Evolutionary conservation across 1,140 invertebrate genomes (phyloP).

Genomic region (Pararge aegeria): DNA sequence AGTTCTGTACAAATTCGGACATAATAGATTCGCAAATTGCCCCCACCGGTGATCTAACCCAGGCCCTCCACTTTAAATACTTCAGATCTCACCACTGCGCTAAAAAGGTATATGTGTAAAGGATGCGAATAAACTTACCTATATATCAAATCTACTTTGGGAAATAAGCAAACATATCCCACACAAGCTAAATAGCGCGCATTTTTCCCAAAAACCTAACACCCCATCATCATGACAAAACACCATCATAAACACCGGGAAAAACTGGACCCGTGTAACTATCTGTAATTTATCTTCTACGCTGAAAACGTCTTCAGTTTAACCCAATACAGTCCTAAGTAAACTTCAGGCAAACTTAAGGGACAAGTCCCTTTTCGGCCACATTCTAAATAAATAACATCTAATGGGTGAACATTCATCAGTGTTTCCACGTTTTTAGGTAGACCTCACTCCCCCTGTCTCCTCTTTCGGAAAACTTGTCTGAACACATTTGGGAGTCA

Average conservation of each 20-base stretch:
- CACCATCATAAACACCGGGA: slow-evolving; percentile 62
- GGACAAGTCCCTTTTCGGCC: slow-evolving; percentile 68
- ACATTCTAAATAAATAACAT: slow-evolving; percentile 81
- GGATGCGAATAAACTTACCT: background rate
- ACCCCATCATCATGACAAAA: slow-evolving; percentile 52
- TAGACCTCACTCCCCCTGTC: slow-evolving; percentile 63
- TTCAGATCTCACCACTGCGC: too few species aligned
- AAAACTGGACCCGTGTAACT: slow-evolving; percentile 72
- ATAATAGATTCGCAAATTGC: too few species aligned
- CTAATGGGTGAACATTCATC: slow-evolving; percentile 81
- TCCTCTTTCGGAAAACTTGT: slow-evolving; percentile 59
- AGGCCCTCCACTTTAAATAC: too few species aligned
- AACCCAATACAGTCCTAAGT: slow-evolving; percentile 78
- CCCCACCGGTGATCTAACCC: too few species aligned
- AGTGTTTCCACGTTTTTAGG: slow-evolving; percentile 76
- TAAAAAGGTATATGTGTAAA: too few species aligned
- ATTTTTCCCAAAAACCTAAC: slow-evolving; percentile 11
- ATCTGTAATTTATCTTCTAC: slow-evolving; percentile 61
- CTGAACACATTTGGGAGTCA: slow-evolving; percentile 34
- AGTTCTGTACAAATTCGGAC: too few species aligned
- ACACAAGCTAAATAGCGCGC: background rate
- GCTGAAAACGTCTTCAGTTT: slow-evolving; percentile 65
- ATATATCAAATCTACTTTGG: too few species aligned
- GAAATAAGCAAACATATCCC: background rate
- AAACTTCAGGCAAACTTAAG: slow-evolving; percentile 75